Percentiles rank a stretch among this genome's conserved stretches.
Evolutionary conservation across 2,113 vertebrate genomes (phyloP).

Genomic region (Morone saxatilis): DNA sequence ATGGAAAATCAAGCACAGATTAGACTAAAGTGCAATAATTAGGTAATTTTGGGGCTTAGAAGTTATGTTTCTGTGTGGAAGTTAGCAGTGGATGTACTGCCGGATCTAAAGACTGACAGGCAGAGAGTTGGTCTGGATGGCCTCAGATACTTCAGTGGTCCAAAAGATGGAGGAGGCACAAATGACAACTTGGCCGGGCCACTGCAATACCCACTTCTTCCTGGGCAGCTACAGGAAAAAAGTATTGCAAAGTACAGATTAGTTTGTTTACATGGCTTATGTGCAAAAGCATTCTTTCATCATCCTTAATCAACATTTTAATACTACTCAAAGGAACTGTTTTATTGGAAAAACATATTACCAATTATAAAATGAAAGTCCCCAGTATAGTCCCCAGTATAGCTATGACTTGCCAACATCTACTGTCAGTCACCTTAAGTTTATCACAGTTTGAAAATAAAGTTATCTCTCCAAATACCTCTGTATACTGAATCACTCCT

Average conservation of each 20-base stretch:
- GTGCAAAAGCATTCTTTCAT: not conserved
- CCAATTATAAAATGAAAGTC: slow-evolving; percentile 10
- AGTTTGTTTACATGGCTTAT: not conserved
- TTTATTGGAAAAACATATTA: not conserved
- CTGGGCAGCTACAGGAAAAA: slow-evolving; percentile 84
- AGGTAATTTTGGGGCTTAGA: not conserved
- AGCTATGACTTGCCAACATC: not conserved
- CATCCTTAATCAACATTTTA: not conserved
- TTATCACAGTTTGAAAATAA: not conserved
- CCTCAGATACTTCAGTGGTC: slow-evolving; percentile 92
- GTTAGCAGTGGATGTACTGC: slow-evolving; percentile 64
- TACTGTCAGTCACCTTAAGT: not conserved
- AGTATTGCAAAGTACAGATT: not conserved
- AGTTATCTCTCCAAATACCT: slow-evolving; percentile 82
- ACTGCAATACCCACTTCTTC: slow-evolving; percentile 92
- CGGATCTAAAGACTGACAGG: slow-evolving; percentile 79
- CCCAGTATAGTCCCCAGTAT: not conserved
- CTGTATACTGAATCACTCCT: slow-evolving; percentile 85
- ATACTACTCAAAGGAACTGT: not conserved
- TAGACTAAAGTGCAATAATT: not conserved
- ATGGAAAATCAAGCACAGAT: slow-evolving; percentile 33
- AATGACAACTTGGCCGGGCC: slow-evolving; percentile 95
- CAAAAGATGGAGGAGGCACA: slow-evolving; percentile 95
- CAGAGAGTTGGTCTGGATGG: slow-evolving; percentile 86
- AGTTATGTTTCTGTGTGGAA: slow-evolving; percentile 53